Percentiles rank a stretch among this genome's conserved stretches.
Evolutionary conservation across 2,113 vertebrate species (phyloP).

Genomic region (Lontra canadensis): DNA sequence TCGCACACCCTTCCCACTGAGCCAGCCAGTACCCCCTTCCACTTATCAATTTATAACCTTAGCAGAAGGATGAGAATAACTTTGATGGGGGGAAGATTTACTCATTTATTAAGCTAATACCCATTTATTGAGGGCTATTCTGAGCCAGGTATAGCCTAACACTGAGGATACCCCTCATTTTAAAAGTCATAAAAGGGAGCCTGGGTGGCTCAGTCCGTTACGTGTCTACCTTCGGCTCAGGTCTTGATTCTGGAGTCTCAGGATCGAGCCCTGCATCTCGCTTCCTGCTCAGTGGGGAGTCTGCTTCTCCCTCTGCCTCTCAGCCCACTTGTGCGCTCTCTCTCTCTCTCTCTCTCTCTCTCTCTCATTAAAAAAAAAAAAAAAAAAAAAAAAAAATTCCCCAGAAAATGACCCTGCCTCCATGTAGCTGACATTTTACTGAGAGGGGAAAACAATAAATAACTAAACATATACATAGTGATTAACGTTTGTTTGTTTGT

Average conservation of each 20-base stretch:
- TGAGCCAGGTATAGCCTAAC: not conserved
- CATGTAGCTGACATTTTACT: not conserved
- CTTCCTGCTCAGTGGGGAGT: not conserved
- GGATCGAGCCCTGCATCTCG: not conserved
- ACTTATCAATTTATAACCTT: not conserved
- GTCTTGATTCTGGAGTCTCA: not conserved
- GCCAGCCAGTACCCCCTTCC: not conserved
- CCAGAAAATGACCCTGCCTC: not conserved
- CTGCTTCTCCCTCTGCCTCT: not conserved
- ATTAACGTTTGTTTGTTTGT: not conserved
- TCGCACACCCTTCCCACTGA: not conserved
- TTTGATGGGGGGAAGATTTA: not conserved
- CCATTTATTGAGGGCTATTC: not conserved
- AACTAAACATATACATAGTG: not conserved
- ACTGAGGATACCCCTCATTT: not conserved
- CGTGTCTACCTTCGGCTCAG: not conserved
- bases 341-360: not conserved
- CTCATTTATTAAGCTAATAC: not conserved
- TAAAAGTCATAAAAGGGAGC: not conserved
- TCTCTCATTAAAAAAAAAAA: not conserved
- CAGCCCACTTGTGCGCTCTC: not conserved
- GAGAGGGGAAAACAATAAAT: not conserved
- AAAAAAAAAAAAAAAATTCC: not conserved
- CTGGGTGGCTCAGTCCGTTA: not conserved
- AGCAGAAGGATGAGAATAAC: not conserved